Base-by-base conservation (phyloP, 2,888 invertebrate species). In the Aleiodes testaceus region DNA sequence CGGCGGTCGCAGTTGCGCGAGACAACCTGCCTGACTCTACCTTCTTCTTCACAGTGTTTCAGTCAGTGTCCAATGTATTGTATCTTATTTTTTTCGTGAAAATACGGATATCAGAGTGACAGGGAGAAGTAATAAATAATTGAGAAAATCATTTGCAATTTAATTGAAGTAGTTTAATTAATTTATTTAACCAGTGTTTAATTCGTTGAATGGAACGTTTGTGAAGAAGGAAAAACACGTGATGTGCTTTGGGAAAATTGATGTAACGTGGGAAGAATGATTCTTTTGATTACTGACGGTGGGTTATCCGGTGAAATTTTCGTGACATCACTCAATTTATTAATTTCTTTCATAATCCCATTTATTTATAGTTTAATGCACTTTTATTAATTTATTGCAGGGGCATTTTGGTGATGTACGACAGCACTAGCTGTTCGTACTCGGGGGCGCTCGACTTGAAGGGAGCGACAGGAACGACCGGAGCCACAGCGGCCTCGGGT, bases 371-470 rank as follows among this genome's bases (percentile, higher is more conserved):
- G 12, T 9, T 49, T 12, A 55, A 65, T 14, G 11, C 2, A 61
- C 49, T 52, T 49, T 44, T 59, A 22, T 44, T 59, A 22, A 42
- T 49, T 7, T n/a, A n/a, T 75, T 67, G 12, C 79, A 87, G 87
- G 87, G 86, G 85, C 81, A 82, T 80, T 87, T 84, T 86, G 87
- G 87, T 87, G 85, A 96, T 96, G 96, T 96, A 96, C 92, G 96
- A 96, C 91, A 95, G 95, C 89, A 81, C 85, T 77, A 95, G 95
- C 85, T 96, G 96, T 90, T 96, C 95, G 88, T 96, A 96, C 89
- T 95, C 95, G 87, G 93, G 93, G 87, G 94, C 94, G 84, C 89
- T 94, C 82, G 94, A 94, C 89, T 89, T 94, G 82, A 94, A 94
- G 88, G 90, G 93, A 81, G 91, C 92, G 77, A 91, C 92, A 77